Evolutionary conservation across 2,113 vertebrate species (phyloP).

Genomic region (Polyodon spathula): DNA sequence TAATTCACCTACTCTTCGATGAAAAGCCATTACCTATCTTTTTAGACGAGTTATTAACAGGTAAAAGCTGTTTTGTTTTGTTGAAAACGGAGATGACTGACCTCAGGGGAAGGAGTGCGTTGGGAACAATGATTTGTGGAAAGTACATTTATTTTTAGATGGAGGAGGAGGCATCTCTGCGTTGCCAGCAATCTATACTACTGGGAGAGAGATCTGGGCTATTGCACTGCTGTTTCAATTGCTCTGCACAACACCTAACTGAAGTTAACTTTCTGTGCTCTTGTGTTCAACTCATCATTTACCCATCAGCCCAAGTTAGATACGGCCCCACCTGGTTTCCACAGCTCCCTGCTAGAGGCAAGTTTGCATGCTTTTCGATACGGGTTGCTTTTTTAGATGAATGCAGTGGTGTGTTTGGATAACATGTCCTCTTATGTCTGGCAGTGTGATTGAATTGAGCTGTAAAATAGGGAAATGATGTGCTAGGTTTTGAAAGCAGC

Average conservation of each 20-base stretch:
- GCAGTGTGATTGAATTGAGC: too few relatives aligned
- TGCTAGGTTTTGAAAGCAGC: too few relatives aligned
- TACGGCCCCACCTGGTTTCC: too few relatives aligned
- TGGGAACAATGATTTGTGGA: not conserved
- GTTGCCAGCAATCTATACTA: not conserved
- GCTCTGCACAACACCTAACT: not conserved
- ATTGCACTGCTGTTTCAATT: not conserved
- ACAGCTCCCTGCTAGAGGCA: too few relatives aligned
- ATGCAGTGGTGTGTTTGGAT: too few relatives aligned
- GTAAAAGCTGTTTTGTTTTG: slow-evolving; percentile 2
- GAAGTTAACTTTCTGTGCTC: too few relatives aligned
- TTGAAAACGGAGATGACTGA: not conserved
- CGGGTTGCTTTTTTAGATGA: too few relatives aligned
- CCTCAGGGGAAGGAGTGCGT: not conserved
- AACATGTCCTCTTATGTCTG: too few relatives aligned
- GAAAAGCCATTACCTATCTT: slow-evolving; percentile 8
- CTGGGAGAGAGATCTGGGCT: not conserved
- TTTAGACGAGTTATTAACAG: not conserved
- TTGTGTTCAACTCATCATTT: too few relatives aligned
- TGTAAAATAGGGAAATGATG: too few relatives aligned
- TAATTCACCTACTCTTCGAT: slow-evolving; percentile 4
- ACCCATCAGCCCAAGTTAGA: too few relatives aligned
- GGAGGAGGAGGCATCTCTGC: not conserved
- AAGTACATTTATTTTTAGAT: slow-evolving; percentile 11
- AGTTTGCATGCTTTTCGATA: too few relatives aligned